Conservation (phyloP, 2,888 invertebrate genomes). For the Eristalis arbustorum region DNA sequence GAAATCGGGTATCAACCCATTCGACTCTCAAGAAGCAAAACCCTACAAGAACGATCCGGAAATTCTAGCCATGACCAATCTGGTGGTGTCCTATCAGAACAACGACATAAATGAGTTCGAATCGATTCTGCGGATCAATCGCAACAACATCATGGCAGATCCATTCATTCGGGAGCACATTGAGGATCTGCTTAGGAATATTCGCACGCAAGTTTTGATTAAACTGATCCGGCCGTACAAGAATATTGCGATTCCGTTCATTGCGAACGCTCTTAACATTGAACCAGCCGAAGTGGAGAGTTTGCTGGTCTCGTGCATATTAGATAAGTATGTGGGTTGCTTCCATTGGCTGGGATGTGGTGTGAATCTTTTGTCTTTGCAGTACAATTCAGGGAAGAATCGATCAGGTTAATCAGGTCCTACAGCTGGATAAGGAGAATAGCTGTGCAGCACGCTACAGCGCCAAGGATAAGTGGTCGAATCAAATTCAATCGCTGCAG, state of each 20-base stretch:
- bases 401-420: slow-evolving; percentile 96
- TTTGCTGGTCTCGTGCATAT: slow-evolving; percentile 97
- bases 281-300: slow-evolving; percentile 97
- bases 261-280: slow-evolving; percentile 96
- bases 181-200: slow-evolving; percentile 97
- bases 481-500: slow-evolving; percentile 93
- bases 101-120: slow-evolving; percentile 99
- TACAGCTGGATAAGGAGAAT: slow-evolving; percentile 91
- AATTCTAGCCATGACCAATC: slow-evolving; percentile 99
- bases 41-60: slow-evolving; percentile 99
- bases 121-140: slow-evolving; percentile 95
- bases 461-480: slow-evolving; percentile 97
- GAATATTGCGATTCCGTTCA: slow-evolving; percentile 97
- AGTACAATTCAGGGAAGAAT: slow-evolving; percentile 93
- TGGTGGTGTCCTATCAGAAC: slow-evolving; percentile 98
- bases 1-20: slow-evolving; percentile 99
- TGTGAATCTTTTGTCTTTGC: slow-evolving; percentile 71
- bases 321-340: slow-evolving; percentile 89
- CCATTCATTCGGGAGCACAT: slow-evolving; percentile 99
- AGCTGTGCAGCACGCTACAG: slow-evolving; percentile 92
- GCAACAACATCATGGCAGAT: slow-evolving; percentile 99
- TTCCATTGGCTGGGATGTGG: not conserved
- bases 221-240: slow-evolving; percentile 99
- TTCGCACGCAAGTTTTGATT: slow-evolving; percentile 97
- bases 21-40: slow-evolving; percentile 99